A percentile compares a stretch with the other conserved stretches of the same genome.
Evolutionary conservation across 1,140 invertebrate species (phyloP).

Genomic region (Euwallacea fornicatus): DNA sequence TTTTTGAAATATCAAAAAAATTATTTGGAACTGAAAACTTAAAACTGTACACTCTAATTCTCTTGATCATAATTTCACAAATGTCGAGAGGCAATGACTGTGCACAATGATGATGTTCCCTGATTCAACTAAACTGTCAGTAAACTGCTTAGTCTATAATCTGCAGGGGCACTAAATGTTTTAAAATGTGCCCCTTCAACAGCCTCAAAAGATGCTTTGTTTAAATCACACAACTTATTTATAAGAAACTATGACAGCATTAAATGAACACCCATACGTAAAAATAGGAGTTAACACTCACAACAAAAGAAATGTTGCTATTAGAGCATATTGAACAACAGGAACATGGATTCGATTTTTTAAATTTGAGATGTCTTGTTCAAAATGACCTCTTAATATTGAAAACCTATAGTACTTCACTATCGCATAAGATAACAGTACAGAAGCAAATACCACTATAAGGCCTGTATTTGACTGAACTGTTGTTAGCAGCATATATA

Average conservation of each 20-base stretch:
- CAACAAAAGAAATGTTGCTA: slow-evolving; percentile 38
- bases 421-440: slow-evolving; percentile 16
- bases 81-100: no score
- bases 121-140: no score
- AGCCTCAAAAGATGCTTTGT: no score
- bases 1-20: no score
- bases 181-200: no score
- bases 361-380: slow-evolving; percentile 14
- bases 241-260: neutral
- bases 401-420: slow-evolving; percentile 17
- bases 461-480: slow-evolving; percentile 36
- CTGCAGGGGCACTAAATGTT: no score
- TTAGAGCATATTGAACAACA: slow-evolving; percentile 29
- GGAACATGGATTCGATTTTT: neutral
- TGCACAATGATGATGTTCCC: no score
- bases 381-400: slow-evolving; percentile 6
- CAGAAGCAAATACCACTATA: slow-evolving; percentile 33
- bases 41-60: no score
- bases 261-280: neutral
- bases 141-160: no score
- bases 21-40: no score
- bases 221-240: neutral
- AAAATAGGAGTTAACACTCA: slow-evolving; percentile 27
- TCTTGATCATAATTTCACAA: no score
- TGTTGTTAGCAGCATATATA: slow-evolving; percentile 39